These are phyloP conservation scores for Lates calcarifer DNA, from an alignment of 2,113 vertebrate species.

Conservation along the genomic window DNA sequence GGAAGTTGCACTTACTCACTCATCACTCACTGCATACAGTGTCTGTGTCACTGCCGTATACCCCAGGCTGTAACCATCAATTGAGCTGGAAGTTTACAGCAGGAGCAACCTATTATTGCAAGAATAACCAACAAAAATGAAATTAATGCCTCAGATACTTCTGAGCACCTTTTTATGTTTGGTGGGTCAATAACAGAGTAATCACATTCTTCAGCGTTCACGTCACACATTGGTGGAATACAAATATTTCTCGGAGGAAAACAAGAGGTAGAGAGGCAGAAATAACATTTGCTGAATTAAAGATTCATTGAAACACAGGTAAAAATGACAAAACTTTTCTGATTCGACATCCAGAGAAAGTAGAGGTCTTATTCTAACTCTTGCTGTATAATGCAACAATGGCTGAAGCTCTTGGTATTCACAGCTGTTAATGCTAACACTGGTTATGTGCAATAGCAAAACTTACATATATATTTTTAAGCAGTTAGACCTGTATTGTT, in stretches of 20 bases:
- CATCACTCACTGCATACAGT: background rate
- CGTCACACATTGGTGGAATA: background rate
- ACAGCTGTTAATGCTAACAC: too few relatives aligned
- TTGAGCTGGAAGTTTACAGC: conserved; percentile 23
- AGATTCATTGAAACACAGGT: background rate
- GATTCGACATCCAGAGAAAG: too few relatives aligned
- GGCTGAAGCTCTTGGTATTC: too few relatives aligned
- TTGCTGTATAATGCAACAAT: too few relatives aligned
- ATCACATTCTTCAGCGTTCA: conserved; percentile 38
- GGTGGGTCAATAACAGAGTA: conserved; percentile 34
- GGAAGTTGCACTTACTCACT: conserved; percentile 10
- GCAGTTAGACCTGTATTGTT: too few relatives aligned
- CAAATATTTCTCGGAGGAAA: background rate
- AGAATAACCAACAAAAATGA: background rate
- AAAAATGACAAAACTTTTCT: background rate
- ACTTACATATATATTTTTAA: too few relatives aligned
- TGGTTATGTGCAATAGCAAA: too few relatives aligned
- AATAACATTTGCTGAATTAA: background rate
- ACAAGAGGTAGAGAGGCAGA: background rate
- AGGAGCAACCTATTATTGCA: conserved; percentile 22
- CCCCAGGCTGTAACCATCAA: conserved; percentile 39
- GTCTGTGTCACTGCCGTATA: conserved; percentile 23
- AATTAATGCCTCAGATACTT: conserved; percentile 28
- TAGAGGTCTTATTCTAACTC: too few relatives aligned
- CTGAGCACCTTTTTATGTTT: conserved; percentile 25